Evolutionary conservation across 1,140 invertebrate species (phyloP).

Genomic region (Arion vulgaris): DNA sequence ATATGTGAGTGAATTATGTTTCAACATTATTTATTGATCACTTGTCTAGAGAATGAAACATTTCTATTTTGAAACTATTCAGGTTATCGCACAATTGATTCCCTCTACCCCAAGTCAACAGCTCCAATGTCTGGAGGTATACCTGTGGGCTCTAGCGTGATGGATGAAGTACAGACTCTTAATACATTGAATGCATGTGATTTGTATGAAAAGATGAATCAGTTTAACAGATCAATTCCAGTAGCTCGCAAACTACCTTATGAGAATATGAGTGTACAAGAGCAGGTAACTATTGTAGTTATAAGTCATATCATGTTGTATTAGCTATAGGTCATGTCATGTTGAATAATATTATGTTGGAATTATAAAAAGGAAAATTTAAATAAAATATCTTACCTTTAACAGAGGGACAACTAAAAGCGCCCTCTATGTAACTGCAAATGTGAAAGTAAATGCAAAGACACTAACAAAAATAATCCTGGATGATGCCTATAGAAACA

Average conservation of each 20-base stretch:
- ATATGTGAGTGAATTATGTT: no score
- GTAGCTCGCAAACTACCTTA: conserved; percentile 1
- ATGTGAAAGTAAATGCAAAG: no score
- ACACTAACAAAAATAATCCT: no score
- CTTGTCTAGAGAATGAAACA: no score
- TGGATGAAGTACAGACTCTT: conserved; percentile 51
- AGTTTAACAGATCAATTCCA: conserved; percentile 7
- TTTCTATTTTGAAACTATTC: not conserved
- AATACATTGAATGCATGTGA: conserved; percentile 56
- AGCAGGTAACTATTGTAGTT: conserved; percentile 47
- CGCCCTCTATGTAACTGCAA: no score
- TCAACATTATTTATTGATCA: no score
- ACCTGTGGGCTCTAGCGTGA: conserved; percentile 39
- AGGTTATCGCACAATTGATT: conserved; percentile 68
- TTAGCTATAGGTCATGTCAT: no score
- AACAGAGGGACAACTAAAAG: no score
- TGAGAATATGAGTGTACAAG: conserved; percentile 64
- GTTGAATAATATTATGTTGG: no score
- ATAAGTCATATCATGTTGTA: not conserved
- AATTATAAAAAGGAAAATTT: no score
- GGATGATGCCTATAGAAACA: no score
- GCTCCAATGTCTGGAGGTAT: conserved; percentile 41
- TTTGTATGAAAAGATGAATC: conserved; percentile 17
- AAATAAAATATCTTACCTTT: no score
- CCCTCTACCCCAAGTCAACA: conserved; percentile 59